These are phyloP conservation scores for Orthosia gothica DNA, from an alignment of 2,888 invertebrate species.

Conservation along the genomic window DNA sequence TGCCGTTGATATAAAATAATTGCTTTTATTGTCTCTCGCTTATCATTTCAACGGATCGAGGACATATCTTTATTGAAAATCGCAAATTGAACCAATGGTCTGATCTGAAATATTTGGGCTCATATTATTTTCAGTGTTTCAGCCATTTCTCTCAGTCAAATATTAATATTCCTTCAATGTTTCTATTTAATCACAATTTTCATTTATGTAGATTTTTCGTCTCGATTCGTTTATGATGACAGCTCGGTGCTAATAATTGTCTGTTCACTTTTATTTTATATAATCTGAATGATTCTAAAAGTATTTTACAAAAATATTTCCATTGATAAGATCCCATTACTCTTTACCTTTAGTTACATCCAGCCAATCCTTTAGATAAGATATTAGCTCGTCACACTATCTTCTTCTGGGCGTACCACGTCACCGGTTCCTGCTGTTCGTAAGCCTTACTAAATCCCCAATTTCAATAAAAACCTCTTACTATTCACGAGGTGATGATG, in stretches of 20 bases:
- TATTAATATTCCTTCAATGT: conserved; percentile 21
- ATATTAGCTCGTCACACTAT: too few species aligned
- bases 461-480: too few species aligned
- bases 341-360: too few species aligned
- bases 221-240: neutral
- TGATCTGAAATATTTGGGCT: neutral
- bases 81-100: conserved; percentile 6
- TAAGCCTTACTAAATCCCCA: too few species aligned
- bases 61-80: conserved; percentile 11
- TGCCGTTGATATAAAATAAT: conserved; percentile 10
- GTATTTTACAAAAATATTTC: neutral
- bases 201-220: conserved; percentile 17
- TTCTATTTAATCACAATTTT: conserved; percentile 25
- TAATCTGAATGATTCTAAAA: neutral
- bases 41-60: neutral
- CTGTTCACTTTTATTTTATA: conserved; percentile 13
- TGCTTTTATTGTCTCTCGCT: neutral
- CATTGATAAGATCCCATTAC: too few species aligned
- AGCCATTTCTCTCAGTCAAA: neutral
- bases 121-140: conserved; percentile 6
- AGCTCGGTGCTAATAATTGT: conserved; percentile 23
- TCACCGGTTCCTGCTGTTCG: too few species aligned
- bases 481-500: too few species aligned
- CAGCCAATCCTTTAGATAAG: too few species aligned
- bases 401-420: too few species aligned